Conservation (phyloP, 2,113 vertebrate genomes). For the Mellivora capensis region DNA sequence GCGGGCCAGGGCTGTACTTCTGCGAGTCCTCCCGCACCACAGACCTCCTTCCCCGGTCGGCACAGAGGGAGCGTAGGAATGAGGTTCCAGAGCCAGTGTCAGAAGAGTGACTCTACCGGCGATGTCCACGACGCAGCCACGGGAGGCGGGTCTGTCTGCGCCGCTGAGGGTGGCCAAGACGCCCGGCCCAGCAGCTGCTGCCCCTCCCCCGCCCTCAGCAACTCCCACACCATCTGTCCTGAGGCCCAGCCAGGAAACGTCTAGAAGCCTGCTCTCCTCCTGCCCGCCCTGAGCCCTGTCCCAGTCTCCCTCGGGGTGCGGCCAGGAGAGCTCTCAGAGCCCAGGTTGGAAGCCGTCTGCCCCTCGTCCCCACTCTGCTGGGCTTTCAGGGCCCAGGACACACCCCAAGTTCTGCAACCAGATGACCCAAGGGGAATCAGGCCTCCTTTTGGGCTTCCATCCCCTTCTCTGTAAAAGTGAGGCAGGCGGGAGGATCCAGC, state of each 20-base stretch:
- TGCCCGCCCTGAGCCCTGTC: no score
- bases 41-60: fast-evolving
- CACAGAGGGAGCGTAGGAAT: not conserved
- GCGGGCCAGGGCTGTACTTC: fast-evolving
- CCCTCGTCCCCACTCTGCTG: fast-evolving
- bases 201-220: not conserved
- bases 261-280: not conserved
- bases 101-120: fast-evolving
- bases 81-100: not conserved
- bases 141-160: not conserved
- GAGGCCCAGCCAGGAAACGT: fast-evolving
- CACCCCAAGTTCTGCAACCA: not conserved
- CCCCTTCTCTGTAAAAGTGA: fast-evolving
- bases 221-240: fast-evolving
- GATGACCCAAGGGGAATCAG: fast-evolving
- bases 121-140: fast-evolving
- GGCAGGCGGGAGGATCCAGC: fast-evolving
- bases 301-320: fast-evolving
- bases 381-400: fast-evolving
- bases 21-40: fast-evolving
- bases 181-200: fast-evolving
- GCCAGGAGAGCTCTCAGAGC: fast-evolving
- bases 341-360: fast-evolving
- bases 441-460: no score
- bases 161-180: not conserved